Conservation (phyloP, 37 sponge, comb jelly and placozoan genomes). For the Haliclona indistincta region DNA sequence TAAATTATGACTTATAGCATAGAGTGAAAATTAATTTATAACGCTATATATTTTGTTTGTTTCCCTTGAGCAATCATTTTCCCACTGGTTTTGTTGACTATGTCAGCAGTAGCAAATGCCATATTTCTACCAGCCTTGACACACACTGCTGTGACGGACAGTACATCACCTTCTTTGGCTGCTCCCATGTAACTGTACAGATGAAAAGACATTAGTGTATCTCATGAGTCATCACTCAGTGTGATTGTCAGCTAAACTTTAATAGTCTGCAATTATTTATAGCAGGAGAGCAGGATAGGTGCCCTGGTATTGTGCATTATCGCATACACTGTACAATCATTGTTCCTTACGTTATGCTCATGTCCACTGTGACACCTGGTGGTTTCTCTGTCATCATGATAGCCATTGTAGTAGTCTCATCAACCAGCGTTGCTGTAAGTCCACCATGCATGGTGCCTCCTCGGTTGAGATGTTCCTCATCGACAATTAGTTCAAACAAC, state of each 20-base stretch:
- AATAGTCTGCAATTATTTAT: too few relatives aligned
- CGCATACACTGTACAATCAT: background rate
- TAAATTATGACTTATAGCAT: too few relatives aligned
- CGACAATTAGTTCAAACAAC: slow-evolving; percentile 76
- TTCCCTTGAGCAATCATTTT: slow-evolving; percentile 72
- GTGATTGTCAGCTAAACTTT: too few relatives aligned
- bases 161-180: slow-evolving; percentile 74
- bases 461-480: slow-evolving; percentile 76
- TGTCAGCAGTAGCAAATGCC: slow-evolving; percentile 79
- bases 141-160: slow-evolving; percentile 76
- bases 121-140: slow-evolving; percentile 76
- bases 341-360: slow-evolving; percentile 76
- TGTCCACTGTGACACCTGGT: slow-evolving; percentile 79
- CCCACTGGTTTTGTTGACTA: slow-evolving; percentile 67
- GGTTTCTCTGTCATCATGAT: slow-evolving; percentile 66
- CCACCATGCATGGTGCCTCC: slow-evolving; percentile 89
- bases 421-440: slow-evolving; percentile 86
- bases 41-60: slow-evolving; percentile 86
- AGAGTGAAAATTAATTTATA: too few relatives aligned
- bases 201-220: background rate
- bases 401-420: slow-evolving; percentile 75
- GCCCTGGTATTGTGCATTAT: background rate
- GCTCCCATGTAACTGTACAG: slow-evolving; percentile 70
- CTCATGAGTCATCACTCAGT: background rate
- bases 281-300: too few relatives aligned